phyloP scores from a whole-genome alignment of 2,113 vertebrate genomes.

The Heterotilapia buettikoferi region DNA sequence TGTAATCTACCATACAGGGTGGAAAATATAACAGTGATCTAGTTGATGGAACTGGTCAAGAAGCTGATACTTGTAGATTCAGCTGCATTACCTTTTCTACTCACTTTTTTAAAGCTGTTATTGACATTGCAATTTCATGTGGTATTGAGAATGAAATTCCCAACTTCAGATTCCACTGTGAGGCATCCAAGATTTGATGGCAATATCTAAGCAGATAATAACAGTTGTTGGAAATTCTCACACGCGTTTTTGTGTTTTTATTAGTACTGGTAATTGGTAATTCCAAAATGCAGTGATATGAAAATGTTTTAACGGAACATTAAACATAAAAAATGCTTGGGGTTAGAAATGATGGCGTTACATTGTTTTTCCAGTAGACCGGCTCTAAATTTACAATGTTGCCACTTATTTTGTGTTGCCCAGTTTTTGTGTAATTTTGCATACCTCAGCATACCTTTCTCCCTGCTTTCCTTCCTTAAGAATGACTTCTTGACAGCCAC shows the following conservation, averaged over 20 bases:
- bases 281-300: not conserved
- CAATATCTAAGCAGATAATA: not conserved
- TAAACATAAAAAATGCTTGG: not conserved
- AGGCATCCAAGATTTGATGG: not conserved
- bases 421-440: not conserved
- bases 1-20: not conserved
- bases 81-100: not conserved
- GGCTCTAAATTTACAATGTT: not conserved
- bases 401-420: not conserved
- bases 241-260: rapidly evolving
- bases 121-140: not conserved
- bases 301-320: not conserved
- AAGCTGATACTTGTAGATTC: not conserved
- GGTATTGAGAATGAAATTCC: not conserved
- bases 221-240: not conserved
- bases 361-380: not conserved
- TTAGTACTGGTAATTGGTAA: not conserved
- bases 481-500: not conserved
- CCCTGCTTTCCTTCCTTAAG: not conserved
- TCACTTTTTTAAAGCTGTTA: not conserved
- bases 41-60: not conserved
- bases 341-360: not conserved
- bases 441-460: not conserved
- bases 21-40: not conserved
- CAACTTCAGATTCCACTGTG: not conserved